phyloP scores from a whole-genome alignment of 2,888 invertebrate genomes.

The Punctoribates punctum region DNA sequence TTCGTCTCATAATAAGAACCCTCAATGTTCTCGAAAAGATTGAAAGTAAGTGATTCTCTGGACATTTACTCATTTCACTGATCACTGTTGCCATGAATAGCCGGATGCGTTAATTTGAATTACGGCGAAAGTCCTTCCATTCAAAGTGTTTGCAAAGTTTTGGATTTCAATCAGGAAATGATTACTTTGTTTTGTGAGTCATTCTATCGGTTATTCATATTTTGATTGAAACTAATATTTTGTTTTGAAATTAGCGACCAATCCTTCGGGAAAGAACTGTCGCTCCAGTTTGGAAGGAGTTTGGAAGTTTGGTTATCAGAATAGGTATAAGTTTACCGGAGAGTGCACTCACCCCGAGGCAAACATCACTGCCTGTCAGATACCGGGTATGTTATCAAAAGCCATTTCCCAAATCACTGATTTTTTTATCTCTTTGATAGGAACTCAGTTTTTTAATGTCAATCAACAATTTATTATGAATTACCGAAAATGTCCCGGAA shows the following conservation, averaged over 20 bases:
- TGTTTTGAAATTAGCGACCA: conserved; percentile 60
- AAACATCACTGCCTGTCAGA: conserved; percentile 87
- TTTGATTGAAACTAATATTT: background rate
- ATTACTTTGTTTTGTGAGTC: conserved; percentile 68
- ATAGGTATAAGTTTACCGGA: conserved; percentile 72
- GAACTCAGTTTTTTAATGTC: conserved; percentile 89
- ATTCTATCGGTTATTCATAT: background rate
- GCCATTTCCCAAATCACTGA: no score
- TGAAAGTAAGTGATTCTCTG: conserved; percentile 64
- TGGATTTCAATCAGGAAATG: conserved; percentile 73
- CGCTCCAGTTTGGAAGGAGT: conserved; percentile 88
- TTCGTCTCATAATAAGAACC: conserved; percentile 76
- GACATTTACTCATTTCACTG: background rate
- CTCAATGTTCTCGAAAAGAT: conserved; percentile 83
- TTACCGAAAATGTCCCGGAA: conserved; percentile 81
- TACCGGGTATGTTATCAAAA: conserved; percentile 61
- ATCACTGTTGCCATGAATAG: conserved; percentile 54
- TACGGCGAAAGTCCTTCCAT: conserved; percentile 64
- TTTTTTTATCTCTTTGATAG: background rate
- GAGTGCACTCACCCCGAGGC: conserved; percentile 83
- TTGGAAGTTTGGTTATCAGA: conserved; percentile 92
- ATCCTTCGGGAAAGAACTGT: conserved; percentile 83
- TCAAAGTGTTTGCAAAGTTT: conserved; percentile 68
- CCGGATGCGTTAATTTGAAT: conserved; percentile 69
- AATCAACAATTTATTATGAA: conserved; percentile 96